Percentiles rank a stretch among this genome's conserved stretches.
Conservation (phyloP, 2,888 invertebrate genomes). For the Dasysyrphus albostriatus region DNA sequence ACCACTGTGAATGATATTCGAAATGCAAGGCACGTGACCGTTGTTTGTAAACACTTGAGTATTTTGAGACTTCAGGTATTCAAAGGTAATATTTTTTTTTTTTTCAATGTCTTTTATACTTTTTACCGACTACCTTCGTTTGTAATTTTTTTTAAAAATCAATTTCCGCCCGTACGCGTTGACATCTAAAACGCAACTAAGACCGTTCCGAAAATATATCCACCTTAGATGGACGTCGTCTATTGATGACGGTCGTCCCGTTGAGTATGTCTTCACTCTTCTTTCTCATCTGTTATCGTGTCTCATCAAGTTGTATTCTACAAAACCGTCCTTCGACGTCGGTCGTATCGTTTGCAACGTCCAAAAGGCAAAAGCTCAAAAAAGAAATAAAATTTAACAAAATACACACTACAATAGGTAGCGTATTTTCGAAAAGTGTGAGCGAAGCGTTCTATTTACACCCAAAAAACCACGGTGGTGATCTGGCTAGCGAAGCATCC, state of each 20-base stretch:
- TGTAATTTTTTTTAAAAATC: not conserved
- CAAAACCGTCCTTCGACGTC: conserved; percentile 62
- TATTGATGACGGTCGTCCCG: conserved; percentile 56
- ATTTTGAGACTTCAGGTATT: conserved; percentile 31
- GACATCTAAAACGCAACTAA: conserved; percentile 84
- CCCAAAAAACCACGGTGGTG: conserved; percentile 43
- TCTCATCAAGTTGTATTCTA: conserved; percentile 21
- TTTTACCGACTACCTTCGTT: conserved; percentile 18
- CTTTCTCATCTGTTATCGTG: conserved; percentile 36
- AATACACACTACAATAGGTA: conserved; percentile 67
- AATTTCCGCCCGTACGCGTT: conserved; percentile 80
- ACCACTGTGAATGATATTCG: not conserved
- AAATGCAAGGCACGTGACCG: conserved; percentile 56
- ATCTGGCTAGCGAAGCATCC: conserved; percentile 44
- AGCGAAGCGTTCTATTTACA: conserved; percentile 68
- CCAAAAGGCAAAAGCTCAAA: conserved; percentile 36
- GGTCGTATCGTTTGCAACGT: conserved; percentile 57
- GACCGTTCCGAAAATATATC: conserved; percentile 81
- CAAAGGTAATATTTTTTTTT: conserved; percentile 24
- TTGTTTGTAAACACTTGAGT: conserved; percentile 67
- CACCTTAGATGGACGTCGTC: conserved; percentile 83
- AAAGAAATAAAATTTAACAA: conserved; percentile 20
- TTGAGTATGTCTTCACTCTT: conserved; percentile 50
- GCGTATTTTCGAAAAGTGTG: conserved; percentile 49
- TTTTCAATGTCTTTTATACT: not conserved